phyloP scores from a whole-genome alignment of 2,113 vertebrate genomes.

The Sceloporus undulatus region DNA sequence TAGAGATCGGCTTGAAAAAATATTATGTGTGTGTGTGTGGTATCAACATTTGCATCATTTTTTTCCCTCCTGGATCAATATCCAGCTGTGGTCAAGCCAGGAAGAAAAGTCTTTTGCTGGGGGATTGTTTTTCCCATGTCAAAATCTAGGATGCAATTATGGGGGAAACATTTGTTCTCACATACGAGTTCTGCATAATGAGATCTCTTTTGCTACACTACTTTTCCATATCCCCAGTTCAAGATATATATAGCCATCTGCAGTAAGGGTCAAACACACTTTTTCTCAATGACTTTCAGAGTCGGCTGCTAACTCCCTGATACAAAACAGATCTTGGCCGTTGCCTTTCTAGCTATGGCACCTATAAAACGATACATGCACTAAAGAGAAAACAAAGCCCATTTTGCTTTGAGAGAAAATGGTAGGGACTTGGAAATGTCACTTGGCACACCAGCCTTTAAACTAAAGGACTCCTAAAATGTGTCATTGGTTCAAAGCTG shows the following conservation, averaged over 20 bases:
- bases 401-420: neutral
- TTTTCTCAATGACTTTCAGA: neutral
- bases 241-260: neutral
- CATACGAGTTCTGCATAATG: neutral
- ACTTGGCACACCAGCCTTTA: neutral
- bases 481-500: constrained; percentile 15
- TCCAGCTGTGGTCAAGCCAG: neutral
- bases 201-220: neutral
- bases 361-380: neutral
- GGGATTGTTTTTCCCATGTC: neutral
- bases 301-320: neutral
- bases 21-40: neutral
- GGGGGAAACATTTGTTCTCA: neutral
- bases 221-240: neutral
- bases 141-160: neutral
- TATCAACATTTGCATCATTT: accelerated
- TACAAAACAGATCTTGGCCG: neutral
- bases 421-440: neutral
- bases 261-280: neutral
- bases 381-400: neutral
- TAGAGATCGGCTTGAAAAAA: too few species aligned
- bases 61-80: neutral
- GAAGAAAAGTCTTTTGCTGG: neutral
- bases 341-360: neutral
- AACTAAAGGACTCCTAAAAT: neutral